Evolutionary conservation across 2,797 vertebrate species (phyloP), one percentile per base, ranked within the genome.

Genomic region (Chaetophractus vellerosus): DNA sequence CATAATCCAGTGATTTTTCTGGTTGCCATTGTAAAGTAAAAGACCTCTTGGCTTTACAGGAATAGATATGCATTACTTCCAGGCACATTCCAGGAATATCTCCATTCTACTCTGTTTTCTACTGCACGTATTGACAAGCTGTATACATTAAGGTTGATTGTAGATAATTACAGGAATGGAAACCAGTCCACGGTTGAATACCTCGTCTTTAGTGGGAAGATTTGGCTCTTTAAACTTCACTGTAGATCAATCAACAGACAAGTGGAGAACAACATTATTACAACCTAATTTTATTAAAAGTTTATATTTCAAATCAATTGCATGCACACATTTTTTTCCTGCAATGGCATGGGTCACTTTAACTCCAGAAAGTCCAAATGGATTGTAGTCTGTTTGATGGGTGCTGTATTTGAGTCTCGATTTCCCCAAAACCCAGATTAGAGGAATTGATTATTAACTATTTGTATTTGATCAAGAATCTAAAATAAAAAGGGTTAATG

Each of bases 1-100:
- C 15, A 10, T 38, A 76, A 41, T 89, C 89, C 78, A 91, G 4
- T 59, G 10, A 1, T 38, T 95, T 82, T 71, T 36, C 57, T 79
- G 31, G 19, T 72, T 91, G 10, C 66, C 88, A 4, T 38, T 78
- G 0, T 28, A 78, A 94, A 74, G 50, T 31, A 94, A 89, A 69
- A 23, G 9, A 59, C 14, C 7, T 41, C 69, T 82, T 78, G 31
- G 31, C 68, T 95, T 93, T 89, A 15, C 5, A 79, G 31, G 7
- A 75, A 41, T n/a, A 33, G 26, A 18, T 55, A 19, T 15, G 11
- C 83, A 83, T 75, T 91, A 48, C 16, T 84, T 87, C 16, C 19
- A 66, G 75, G 12, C 28, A 15, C 79, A 79, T 88, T 91, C 18
- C 18, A 57, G 74, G n/a, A 87, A 71, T 84, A 45, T 76, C 75